phyloP scores from a whole-genome alignment of 2,888 invertebrate genomes.

The Agonum fuliginosum region DNA sequence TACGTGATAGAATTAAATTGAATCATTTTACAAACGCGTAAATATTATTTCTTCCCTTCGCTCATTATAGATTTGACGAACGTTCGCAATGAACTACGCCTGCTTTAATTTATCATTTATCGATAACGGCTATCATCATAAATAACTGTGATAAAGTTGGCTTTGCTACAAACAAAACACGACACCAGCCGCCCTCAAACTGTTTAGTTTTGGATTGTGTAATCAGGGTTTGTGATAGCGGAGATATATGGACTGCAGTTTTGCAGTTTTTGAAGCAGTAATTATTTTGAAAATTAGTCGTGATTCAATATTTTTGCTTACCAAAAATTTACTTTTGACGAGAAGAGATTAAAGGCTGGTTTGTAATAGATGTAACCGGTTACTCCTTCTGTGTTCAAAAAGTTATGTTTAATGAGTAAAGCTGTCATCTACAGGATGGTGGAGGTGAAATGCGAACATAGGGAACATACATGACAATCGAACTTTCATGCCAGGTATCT shows the following conservation, averaged over 20 bases:
- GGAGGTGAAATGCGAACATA: no score
- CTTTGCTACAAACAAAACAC: slow-evolving; percentile 31
- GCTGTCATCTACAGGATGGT: no score
- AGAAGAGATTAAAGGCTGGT: no score
- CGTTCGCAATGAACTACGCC: slow-evolving; percentile 42
- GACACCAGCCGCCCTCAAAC: neutral
- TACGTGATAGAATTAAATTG: slow-evolving; percentile 45
- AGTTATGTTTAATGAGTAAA: no score
- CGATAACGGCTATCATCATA: slow-evolving; percentile 41
- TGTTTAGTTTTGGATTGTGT: neutral
- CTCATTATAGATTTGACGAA: slow-evolving; percentile 48
- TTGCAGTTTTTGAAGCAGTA: no score
- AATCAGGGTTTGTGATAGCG: neutral
- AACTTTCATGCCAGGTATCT: no score
- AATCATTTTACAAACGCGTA: slow-evolving; percentile 22
- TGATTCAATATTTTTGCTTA: no score
- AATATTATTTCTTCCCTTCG: slow-evolving; percentile 22
- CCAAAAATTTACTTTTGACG: no score
- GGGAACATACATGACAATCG: no score
- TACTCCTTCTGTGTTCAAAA: no score
- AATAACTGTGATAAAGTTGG: slow-evolving; percentile 46
- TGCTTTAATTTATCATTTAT: slow-evolving; percentile 45
- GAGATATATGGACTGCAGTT: neutral
- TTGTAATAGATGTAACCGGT: no score
- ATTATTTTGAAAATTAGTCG: no score